Evolutionary conservation across 1,140 invertebrate species (phyloP).

Genomic region (Acyrthosiphon pisum): DNA sequence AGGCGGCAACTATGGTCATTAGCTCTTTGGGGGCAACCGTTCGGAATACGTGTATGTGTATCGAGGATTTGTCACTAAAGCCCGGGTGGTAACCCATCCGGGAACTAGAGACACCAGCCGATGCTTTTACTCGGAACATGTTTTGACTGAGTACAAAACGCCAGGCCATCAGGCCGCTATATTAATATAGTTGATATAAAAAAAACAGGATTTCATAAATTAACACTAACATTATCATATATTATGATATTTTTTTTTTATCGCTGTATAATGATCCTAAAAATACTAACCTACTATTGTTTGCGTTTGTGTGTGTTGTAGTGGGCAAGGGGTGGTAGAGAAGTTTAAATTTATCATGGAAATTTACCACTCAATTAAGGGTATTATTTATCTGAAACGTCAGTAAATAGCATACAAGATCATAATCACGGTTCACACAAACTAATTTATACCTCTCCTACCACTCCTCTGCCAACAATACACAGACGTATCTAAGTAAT

Average conservation of each 20-base stretch:
- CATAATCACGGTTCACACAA: background rate
- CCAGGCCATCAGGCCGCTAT: too few relatives aligned
- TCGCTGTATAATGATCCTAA: background rate
- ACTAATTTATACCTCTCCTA: background rate
- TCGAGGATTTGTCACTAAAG: too few relatives aligned
- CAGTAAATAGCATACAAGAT: background rate
- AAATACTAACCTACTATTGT: background rate
- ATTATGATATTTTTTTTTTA: background rate
- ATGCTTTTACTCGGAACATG: too few relatives aligned
- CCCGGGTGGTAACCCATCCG: too few relatives aligned
- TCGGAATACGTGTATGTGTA: too few relatives aligned
- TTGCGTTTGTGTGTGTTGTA: background rate
- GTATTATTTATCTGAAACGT: background rate
- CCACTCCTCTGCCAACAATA: background rate
- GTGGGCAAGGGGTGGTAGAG: too few relatives aligned
- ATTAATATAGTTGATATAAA: too few relatives aligned
- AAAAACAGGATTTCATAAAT: too few relatives aligned
- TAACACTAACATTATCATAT: background rate
- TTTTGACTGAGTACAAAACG: too few relatives aligned
- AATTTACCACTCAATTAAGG: background rate
- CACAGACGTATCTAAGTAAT: conserved; percentile 28
- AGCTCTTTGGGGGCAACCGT: too few relatives aligned
- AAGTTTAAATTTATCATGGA: background rate
- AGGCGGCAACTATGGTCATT: too few relatives aligned
- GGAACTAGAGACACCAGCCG: too few relatives aligned